A percentile compares a stretch with the other conserved stretches of the same genome.
Evolutionary conservation across 2,797 vertebrate genomes (phyloP).

Genomic region (Coracias cyanogaster): DNA sequence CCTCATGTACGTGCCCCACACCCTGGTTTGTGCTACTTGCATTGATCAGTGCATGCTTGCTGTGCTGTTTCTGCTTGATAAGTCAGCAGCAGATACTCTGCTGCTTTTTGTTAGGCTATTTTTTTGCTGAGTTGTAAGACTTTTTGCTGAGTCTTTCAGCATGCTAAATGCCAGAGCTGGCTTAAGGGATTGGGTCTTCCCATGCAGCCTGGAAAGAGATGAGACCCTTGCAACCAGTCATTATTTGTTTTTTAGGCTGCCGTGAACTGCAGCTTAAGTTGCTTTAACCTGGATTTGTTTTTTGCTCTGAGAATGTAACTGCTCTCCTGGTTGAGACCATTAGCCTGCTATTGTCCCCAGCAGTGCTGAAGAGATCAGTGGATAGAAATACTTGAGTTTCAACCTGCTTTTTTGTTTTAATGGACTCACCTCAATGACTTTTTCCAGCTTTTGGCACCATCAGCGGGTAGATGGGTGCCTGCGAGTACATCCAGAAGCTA

Average conservation of each 20-base stretch:
- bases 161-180: background rate
- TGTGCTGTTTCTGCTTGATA: constrained; percentile 50
- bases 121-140: constrained; percentile 44
- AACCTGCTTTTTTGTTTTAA: background rate
- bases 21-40: background rate
- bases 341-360: background rate
- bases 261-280: background rate
- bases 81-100: constrained; percentile 22
- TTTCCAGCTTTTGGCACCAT: background rate
- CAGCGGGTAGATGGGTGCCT: background rate
- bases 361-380: background rate
- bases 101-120: constrained; percentile 12
- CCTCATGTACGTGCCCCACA: background rate
- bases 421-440: background rate
- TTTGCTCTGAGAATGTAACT: background rate
- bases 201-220: background rate
- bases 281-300: background rate
- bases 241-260: background rate
- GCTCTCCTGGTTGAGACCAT: background rate
- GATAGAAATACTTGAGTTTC: background rate
- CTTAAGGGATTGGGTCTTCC: background rate
- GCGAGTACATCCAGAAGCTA: background rate
- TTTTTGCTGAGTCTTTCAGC: constrained; percentile 17
- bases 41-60: constrained; percentile 15
- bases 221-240: background rate